A percentile compares a stretch with the other conserved stretches of the same genome.
These are phyloP conservation scores for Dendropsophus ebraccatus DNA, from an alignment of 2,113 vertebrate genomes.

Conservation along the genomic window DNA sequence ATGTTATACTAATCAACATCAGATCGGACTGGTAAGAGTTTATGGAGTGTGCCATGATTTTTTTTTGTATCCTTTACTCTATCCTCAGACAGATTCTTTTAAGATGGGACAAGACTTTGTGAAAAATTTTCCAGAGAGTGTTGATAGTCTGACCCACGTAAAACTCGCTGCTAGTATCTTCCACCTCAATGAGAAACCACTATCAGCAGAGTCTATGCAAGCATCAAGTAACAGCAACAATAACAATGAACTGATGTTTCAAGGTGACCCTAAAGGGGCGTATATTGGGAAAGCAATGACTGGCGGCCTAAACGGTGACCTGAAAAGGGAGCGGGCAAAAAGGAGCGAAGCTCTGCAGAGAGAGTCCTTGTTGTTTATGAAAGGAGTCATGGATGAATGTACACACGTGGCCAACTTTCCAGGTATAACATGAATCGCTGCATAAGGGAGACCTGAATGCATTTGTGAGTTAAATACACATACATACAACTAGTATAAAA, in stretches of 20 bases:
- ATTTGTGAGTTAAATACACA: neutral
- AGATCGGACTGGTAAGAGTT: too few species aligned
- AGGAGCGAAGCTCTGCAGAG: constrained; percentile 76
- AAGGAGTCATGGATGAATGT: constrained; percentile 98
- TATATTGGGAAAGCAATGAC: constrained; percentile 62
- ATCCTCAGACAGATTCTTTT: constrained; percentile 89
- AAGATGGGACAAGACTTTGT: constrained; percentile 87
- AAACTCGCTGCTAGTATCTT: constrained; percentile 73
- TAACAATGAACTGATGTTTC: constrained; percentile 66
- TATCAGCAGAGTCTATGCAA: constrained; percentile 63
- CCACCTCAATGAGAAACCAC: constrained; percentile 63
- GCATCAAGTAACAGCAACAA: constrained; percentile 65
- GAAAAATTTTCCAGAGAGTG: constrained; percentile 72
- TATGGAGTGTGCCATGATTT: too few species aligned
- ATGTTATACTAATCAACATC: too few species aligned
- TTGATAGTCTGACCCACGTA: constrained; percentile 72
- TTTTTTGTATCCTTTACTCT: neutral
- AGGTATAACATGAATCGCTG: constrained; percentile 70
- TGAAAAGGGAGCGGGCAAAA: constrained; percentile 62
- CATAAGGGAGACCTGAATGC: neutral
- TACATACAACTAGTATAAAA: neutral
- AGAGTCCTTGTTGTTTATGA: constrained; percentile 95
- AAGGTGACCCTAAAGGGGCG: constrained; percentile 67
- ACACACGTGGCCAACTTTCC: constrained; percentile 98
- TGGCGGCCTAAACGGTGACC: constrained; percentile 10